phyloP scores from a whole-genome alignment of 2,113 vertebrate species.

The Coracopsis vasa region DNA sequence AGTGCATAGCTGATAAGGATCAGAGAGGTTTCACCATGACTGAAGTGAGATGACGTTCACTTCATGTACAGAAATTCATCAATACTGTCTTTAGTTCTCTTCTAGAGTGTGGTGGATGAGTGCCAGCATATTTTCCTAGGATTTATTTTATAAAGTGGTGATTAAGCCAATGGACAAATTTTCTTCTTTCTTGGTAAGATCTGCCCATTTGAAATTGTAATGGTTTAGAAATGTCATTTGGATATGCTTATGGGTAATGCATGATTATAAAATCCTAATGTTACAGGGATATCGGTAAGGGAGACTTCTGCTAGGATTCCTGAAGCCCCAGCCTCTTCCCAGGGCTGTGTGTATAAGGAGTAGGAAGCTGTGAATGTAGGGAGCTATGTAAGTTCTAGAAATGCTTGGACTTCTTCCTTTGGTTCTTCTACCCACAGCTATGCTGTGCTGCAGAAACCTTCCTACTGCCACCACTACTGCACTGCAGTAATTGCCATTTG shows the following conservation, averaged over 20 bases:
- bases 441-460: neutral
- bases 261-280: neutral
- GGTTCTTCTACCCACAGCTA: neutral
- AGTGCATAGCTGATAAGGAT: neutral
- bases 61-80: neutral
- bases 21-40: neutral
- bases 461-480: fast-evolving
- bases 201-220: neutral
- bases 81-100: neutral
- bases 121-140: neutral
- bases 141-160: neutral
- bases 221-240: neutral
- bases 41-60: neutral
- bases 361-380: neutral
- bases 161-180: neutral
- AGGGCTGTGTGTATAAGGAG: neutral
- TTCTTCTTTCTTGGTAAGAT: neutral
- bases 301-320: neutral
- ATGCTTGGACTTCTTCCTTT: neutral
- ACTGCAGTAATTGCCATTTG: neutral
- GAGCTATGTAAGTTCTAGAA: neutral
- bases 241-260: neutral
- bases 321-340: neutral
- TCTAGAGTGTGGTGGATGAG: neutral
- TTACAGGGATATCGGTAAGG: neutral